A percentile compares a stretch with the other conserved stretches of the same genome.
phyloP scores from a whole-genome alignment of 2,113 vertebrate species.

The Peromyscus californicus region DNA sequence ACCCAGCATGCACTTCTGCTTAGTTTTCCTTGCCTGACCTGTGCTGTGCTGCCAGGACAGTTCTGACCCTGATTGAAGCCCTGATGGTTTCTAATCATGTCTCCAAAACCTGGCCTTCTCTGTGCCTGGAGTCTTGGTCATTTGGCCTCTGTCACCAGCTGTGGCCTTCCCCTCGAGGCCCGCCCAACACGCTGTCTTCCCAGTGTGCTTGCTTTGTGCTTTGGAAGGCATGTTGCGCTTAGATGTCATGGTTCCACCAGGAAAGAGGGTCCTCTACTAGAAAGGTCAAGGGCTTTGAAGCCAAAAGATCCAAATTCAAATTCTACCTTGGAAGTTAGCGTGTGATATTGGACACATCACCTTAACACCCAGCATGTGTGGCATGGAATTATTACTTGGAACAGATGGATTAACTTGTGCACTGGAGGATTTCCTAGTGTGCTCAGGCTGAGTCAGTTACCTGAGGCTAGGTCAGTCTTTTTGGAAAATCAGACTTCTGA shows the following conservation, averaged over 20 bases:
- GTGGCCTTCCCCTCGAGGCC: neutral
- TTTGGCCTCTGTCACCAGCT: neutral
- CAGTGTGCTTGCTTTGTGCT: neutral
- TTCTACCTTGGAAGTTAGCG: neutral
- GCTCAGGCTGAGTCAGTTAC: neutral
- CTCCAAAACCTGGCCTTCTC: neutral
- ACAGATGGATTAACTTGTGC: neutral
- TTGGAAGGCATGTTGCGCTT: neutral
- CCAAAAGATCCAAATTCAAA: neutral
- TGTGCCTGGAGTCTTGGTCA: neutral
- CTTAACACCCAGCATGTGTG: neutral
- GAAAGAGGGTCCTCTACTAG: neutral
- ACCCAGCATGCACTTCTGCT: neutral
- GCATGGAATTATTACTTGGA: neutral
- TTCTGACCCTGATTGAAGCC: neutral
- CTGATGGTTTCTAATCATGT: neutral
- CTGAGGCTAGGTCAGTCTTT: neutral
- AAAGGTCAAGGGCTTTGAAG: neutral
- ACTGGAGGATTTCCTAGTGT: neutral
- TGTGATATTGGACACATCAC: neutral
- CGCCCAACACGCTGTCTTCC: too few species aligned
- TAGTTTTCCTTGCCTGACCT: neutral
- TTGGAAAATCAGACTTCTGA: constrained; percentile 48
- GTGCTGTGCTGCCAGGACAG: neutral
- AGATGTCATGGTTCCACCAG: neutral